Base-by-base conservation (phyloP, 1,140 invertebrate species). In the Drosophila suzukii region DNA sequence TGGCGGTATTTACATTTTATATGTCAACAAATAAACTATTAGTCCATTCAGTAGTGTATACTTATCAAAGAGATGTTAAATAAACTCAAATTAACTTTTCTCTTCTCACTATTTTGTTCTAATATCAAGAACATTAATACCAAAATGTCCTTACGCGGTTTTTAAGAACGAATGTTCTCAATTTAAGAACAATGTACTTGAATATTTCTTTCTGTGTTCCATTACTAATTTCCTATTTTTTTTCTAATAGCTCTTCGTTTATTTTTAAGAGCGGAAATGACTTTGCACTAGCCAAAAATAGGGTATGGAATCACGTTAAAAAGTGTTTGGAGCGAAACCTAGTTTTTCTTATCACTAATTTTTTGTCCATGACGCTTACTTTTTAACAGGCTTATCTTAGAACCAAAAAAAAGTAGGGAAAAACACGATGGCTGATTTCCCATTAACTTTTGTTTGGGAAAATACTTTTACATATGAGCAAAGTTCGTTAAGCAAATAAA, bases 301-400 rank as follows among this genome's bases (percentile, higher is more conserved):
- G 65, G 68, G 68, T 71, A 71, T 71, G 36, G 30, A 49, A 68
- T 68, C 63, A 67, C 49, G 62, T 10, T 24, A 30, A 65, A 84
- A 58, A 60, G 46, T 24, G 60, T 66, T 43, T 76, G 49, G 27
- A 39, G 47, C 56, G 12, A 67, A 72, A 75, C 51, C 57, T 62
- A 55, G 55, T 43, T 50, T 34, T n/a, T 20, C 54, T 75, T 86
- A 82, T 88, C 82, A 66, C 53, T 43, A 34, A 53, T 60, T 62
- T 63, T 13, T 63, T 20, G 30, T 24, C 55, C 74, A 57, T 78
- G 83, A 82, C 71, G 71, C 68, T 84, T 47, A 66, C 62, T 73
- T 77, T 73, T 77, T 49, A 61, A 65, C 66, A 39, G 49, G 44
- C 50, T 68, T 80, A 80, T 80, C 76, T 34, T 17, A 47, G 43